A percentile compares a stretch with the other conserved stretches of the same genome.
These are phyloP conservation scores for Suricata suricatta DNA, from an alignment of 2,113 vertebrate genomes.

Conservation along the genomic window DNA sequence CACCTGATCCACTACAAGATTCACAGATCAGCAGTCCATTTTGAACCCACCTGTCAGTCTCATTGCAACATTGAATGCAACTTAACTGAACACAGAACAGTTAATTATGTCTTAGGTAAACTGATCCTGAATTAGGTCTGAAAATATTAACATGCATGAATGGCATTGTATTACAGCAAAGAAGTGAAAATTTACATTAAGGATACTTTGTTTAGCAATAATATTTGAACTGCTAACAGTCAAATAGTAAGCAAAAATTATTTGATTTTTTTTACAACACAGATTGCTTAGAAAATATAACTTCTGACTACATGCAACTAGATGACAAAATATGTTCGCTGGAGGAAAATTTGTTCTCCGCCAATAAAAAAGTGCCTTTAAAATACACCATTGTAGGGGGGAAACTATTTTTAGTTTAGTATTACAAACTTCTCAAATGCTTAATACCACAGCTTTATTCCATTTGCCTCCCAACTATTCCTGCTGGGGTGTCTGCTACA, in stretches of 20 bases:
- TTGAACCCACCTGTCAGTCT: background rate
- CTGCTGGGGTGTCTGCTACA: background rate
- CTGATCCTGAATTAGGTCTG: background rate
- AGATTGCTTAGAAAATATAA: conserved; percentile 10
- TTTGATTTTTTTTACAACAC: background rate
- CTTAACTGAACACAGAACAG: background rate
- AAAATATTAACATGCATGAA: background rate
- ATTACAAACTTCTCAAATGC: conserved; percentile 4
- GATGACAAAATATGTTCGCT: conserved; percentile 22
- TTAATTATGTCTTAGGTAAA: conserved; percentile 2
- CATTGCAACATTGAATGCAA: background rate
- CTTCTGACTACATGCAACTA: background rate
- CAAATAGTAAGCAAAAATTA: background rate
- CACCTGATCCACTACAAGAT: background rate
- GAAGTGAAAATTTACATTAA: conserved; percentile 36
- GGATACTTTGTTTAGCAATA: background rate
- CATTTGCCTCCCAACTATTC: conserved; percentile 12
- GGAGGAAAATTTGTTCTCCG: background rate
- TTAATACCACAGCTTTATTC: conserved; percentile 33
- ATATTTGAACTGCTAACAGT: background rate
- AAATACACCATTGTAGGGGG: background rate
- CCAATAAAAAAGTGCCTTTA: conserved; percentile 14
- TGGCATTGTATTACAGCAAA: background rate
- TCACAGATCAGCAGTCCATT: background rate
- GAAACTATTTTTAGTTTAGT: conserved; percentile 1